These are phyloP conservation scores for Bursaphelenchus mucronatus DNA, from an alignment of 1,140 invertebrate genomes.

Conservation along the genomic window DNA sequence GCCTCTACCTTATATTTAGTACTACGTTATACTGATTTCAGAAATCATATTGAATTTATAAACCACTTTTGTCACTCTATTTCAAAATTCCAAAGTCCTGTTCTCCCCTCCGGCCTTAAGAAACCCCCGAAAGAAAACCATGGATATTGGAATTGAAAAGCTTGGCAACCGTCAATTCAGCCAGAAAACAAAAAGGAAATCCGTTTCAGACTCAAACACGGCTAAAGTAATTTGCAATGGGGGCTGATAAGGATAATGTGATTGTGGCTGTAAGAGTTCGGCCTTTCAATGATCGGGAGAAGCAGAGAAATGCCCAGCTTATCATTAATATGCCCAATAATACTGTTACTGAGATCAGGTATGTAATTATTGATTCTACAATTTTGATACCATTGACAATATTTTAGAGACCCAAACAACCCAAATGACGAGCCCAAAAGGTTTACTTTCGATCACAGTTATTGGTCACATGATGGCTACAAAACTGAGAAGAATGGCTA, in stretches of 20 bases:
- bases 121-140: too few species aligned
- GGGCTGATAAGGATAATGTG: constrained; percentile 62
- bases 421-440: constrained; percentile 62
- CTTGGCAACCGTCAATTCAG: too few species aligned
- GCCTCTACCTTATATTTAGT: too few species aligned
- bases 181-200: too few species aligned
- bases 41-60: too few species aligned
- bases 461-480: constrained; percentile 69
- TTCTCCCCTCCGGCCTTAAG: too few species aligned
- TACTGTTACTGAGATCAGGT: constrained; percentile 64
- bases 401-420: constrained; percentile 63
- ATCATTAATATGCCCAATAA: constrained; percentile 66
- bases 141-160: too few species aligned
- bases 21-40: too few species aligned
- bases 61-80: too few species aligned
- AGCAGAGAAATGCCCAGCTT: constrained; percentile 64
- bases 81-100: too few species aligned
- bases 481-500: constrained; percentile 64
- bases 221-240: neutral
- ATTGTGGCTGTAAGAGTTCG: constrained; percentile 68
- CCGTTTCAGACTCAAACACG: too few species aligned
- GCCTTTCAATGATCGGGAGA: constrained; percentile 68
- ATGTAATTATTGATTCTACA: neutral
- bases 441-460: constrained; percentile 68
- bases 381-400: constrained; percentile 9